phyloP scores from a whole-genome alignment of 1,140 invertebrate species.

The Trichonephila clavata region DNA sequence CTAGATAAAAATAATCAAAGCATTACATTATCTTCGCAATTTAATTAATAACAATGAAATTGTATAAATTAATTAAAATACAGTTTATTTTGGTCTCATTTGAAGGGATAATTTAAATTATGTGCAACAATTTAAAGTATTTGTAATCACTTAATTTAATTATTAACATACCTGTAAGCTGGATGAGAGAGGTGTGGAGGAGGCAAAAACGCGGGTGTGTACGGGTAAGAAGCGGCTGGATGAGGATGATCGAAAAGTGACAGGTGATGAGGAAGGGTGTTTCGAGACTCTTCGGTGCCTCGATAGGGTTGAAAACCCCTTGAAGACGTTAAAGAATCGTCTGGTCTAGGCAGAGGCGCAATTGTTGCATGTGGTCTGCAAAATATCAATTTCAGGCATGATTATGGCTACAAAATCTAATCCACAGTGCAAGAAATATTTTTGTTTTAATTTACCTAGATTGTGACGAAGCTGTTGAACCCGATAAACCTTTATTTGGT shows the following conservation, averaged over 20 bases:
- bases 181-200: slow-evolving; percentile 61
- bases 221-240: slow-evolving; percentile 58
- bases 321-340: slow-evolving; percentile 68
- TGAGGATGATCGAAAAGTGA: slow-evolving; percentile 61
- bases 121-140: no score
- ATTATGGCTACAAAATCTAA: background rate
- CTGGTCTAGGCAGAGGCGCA: slow-evolving; percentile 57
- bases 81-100: no score
- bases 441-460: slow-evolving; percentile 36
- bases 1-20: no score
- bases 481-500: background rate
- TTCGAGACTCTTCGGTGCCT: slow-evolving; percentile 52
- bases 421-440: background rate
- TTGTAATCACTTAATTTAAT: no score
- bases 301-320: slow-evolving; percentile 67
- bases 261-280: slow-evolving; percentile 69
- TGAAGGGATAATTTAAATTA: no score
- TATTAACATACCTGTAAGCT: slow-evolving; percentile 64
- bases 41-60: no score
- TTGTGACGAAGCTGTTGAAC: slow-evolving; percentile 49
- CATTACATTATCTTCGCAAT: no score
- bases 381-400: background rate
- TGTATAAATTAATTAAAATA: no score
- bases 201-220: slow-evolving; percentile 58
- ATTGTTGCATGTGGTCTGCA: slow-evolving; percentile 64